Base-by-base conservation (phyloP, 2,888 invertebrate species). In the Helicoverpa assulta region DNA sequence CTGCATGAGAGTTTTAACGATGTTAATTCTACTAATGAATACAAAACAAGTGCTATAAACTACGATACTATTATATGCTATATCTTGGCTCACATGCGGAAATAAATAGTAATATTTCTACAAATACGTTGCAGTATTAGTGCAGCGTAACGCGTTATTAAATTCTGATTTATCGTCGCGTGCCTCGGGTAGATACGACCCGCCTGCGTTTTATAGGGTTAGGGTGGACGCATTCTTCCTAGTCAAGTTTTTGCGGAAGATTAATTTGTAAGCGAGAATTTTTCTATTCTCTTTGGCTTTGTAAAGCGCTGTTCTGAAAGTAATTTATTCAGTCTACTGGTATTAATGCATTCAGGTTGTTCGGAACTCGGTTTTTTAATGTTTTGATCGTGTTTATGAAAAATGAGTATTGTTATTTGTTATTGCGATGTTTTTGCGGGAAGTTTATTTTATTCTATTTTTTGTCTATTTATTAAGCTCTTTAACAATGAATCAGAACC, bases 141-240 rank as follows among this genome's bases (percentile, higher is more conserved):
- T 79, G 82, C 84, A 84, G 70, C 70, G 78, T 82, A 77, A 78
- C 81, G 84, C 75, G 84, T 86, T 87, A 86, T 80, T 87, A 86
- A 86, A 87, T 83, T 76, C 81, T 89, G 86, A 89, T 90, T 90
- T 89, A 89, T 84, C 54, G 82, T 76, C 76, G 86, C 73, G 76
- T 87, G 90, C 70, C 66, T 62, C 76, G 82, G 78, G 82, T 78
- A 85, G 88, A 89, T 88, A 87, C 66, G 83, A 75, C 80, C 74
- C 84, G 85, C 80, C 78, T 88, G 88, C 85, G 77, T 86, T 89
- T 89, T 86, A 86, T 86, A 81, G 86, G 82, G 85, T 81, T 81
- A 77, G 80, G 82, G 79, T 43, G 66, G 67, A 61, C 76, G 67
- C 58, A 67, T 67, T 75, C 67, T 70, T 77, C 67, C 76, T 80